Base-by-base conservation (phyloP, 2,113 vertebrate species). In the Brachyistius frenatus region DNA sequence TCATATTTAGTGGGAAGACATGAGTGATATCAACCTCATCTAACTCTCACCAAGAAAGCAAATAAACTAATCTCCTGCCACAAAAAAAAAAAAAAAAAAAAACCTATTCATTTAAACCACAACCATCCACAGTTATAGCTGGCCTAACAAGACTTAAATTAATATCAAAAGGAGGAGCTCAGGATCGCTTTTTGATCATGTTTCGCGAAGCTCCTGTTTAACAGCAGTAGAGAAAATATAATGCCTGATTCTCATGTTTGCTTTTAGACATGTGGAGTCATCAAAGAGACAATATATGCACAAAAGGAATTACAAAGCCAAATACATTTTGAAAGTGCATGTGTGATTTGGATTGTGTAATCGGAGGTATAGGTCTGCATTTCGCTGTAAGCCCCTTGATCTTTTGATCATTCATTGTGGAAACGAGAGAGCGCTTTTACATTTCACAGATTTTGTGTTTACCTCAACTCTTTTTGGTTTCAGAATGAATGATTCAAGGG, bases 401-500 rank as follows among this genome's bases (percentile, higher is more conserved):
- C 63, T 70, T 87, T 90, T 83, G 50, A 77, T 56, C 63, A 66
- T 66, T 81, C 52, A 31, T 64, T 55, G 63, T 74, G 67, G 70
- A 85, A 84, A 83, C 64, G 58, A 39, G 39, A 76, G 61, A 79
- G 49, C 36, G 30, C 16, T 76, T 78, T 77, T 84, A 67, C 76
- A 68, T 87, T 83, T 65, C 63, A 65, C 31, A 41, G 66, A 73
- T 91, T 88, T 84, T 76, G 49, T 87, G 75, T 91, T 91, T 88
- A 84, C 84, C 67, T 81, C 76, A 33, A 85, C 76, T 81, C 76
- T 46, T 86, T 85, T 68, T 63, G 66, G 53, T 86, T 81, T 78
- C 67, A 84, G 70, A 84, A 77, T 81, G 77, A 86, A 78, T 91
- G 88, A 91, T 78, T 88, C 86, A 90, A 91, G 73, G 80, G 56